Percentiles rank a stretch among this genome's conserved stretches.
Evolutionary conservation across 1,140 invertebrate genomes (phyloP).

Genomic region (Orchesella cincta): DNA sequence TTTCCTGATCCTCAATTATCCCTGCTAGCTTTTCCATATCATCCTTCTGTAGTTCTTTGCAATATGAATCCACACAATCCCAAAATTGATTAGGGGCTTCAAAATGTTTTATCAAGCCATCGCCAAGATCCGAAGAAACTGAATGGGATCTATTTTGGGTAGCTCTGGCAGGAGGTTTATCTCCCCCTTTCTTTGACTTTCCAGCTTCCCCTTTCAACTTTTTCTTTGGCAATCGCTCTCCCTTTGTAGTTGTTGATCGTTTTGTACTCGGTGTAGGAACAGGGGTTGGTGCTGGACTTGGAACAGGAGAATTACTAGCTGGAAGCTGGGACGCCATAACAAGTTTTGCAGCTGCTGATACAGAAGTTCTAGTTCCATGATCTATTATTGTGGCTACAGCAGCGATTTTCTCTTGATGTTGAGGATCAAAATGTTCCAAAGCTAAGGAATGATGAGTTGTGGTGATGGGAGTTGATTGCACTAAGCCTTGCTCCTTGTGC

Average conservation of each 20-base stretch:
- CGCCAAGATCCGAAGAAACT: slow-evolving; percentile 32
- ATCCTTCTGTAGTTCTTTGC: slow-evolving; percentile 81
- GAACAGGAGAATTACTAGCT: not conserved
- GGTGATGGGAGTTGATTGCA: slow-evolving; percentile 62
- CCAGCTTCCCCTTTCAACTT: slow-evolving; percentile 8
- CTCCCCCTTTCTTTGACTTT: slow-evolving; percentile 19
- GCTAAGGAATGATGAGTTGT: slow-evolving; percentile 7
- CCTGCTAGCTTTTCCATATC: slow-evolving; percentile 79
- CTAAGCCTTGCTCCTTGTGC: slow-evolving; percentile 71
- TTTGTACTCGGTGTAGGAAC: slow-evolving; percentile 10
- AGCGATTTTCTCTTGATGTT: slow-evolving; percentile 50
- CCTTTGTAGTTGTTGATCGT: not conserved
- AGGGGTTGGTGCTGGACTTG: slow-evolving; percentile 8
- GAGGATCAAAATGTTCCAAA: slow-evolving; percentile 45
- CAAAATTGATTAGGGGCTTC: slow-evolving; percentile 94
- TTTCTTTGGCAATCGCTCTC: slow-evolving; percentile 42
- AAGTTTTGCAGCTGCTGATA: slow-evolving; percentile 47
- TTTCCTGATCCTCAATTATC: slow-evolving; percentile 68
- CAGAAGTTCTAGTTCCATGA: slow-evolving; percentile 47
- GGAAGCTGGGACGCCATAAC: slow-evolving; percentile 40
- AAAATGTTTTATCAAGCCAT: slow-evolving; percentile 67
- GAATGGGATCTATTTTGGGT: slow-evolving; percentile 47
- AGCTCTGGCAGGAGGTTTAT: slow-evolving; percentile 39
- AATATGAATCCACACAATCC: slow-evolving; percentile 90
- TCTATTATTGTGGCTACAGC: slow-evolving; percentile 46